phyloP scores from a whole-genome alignment of 2,113 vertebrate species.

The Aldabrachelys gigantea region DNA sequence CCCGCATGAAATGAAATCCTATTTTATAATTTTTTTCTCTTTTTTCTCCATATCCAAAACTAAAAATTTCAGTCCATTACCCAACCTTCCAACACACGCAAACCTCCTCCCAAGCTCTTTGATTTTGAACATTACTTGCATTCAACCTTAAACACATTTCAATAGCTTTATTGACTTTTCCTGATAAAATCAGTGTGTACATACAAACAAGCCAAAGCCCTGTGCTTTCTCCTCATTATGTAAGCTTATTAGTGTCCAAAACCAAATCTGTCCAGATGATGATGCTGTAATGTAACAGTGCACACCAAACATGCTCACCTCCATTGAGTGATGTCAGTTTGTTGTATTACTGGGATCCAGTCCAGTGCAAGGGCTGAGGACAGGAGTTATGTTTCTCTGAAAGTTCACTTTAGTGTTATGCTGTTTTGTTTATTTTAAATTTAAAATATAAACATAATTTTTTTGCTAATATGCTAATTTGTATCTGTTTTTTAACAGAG shows the following conservation, averaged over 20 bases:
- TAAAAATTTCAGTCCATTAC: not conserved
- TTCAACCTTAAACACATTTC: not conserved
- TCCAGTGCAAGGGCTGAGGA: not conserved
- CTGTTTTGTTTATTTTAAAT: not conserved
- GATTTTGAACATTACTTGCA: not conserved
- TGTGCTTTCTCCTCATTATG: not conserved
- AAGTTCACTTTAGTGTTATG: not conserved
- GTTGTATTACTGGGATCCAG: not conserved
- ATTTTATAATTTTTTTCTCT: not conserved
- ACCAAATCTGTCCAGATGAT: not conserved
- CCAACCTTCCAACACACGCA: not conserved
- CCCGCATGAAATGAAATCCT: not conserved
- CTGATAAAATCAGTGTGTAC: not conserved
- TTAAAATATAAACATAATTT: not conserved
- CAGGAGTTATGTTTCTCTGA: not conserved
- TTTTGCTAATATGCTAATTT: not conserved
- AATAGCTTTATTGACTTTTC: not conserved
- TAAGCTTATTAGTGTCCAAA: not conserved
- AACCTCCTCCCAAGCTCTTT: not conserved
- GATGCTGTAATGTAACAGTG: not conserved
- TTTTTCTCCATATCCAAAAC: not conserved
- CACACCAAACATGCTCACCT: not conserved
- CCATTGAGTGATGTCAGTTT: not conserved
- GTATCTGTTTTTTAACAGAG: conserved; percentile 81
- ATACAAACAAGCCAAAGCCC: not conserved